Base-by-base conservation (phyloP, 2,888 invertebrate species). In the Epirrita christyi region DNA sequence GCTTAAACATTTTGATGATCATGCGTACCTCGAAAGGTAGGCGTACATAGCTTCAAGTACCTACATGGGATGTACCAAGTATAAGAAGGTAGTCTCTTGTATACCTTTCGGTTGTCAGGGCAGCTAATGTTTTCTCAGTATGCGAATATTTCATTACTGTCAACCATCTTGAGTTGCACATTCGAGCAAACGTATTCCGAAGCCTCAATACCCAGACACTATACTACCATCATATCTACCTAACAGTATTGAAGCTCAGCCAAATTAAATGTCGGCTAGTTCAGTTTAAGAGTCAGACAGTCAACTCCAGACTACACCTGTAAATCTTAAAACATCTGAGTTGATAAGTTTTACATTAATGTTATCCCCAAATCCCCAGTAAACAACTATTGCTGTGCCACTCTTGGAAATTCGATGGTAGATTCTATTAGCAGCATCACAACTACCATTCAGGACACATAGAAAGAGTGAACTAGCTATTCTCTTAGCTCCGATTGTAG, bases 161-260 rank as follows among this genome's bases (percentile, higher is more conserved):
- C 58, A 32, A 50, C 52, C 52, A 50, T 58, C 57, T 60, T 59
- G 62, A 61, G 47, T 52, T 57, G 59, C 52, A 61, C 56, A 61
- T 63, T 56, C 59, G 59, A 55, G 61, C 60, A 45, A 50, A 56
- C 41, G 52, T 51, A 55, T 46, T 46, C 53, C 46, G 44, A 59
- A 59, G 50, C 59, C 54, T 57, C 61, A 61, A 57, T 58, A 51
- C 51, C 34, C 48, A 6, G 44, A 37, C 57, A 51, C 41, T 56
- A 46, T 41, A 43, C 53, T 37, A 28, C 57, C 40, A 49, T 9
- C 37, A 32, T 28, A 44, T 15, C 13, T 40, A 43, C 43, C 29
- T 36, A 44, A n/a, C 21, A 10, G n/a, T 49, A 49, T 34, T 34
- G 21, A 28, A 32, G 47, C 36, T 14, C 0, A 38, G 41, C 48